phyloP scores from a whole-genome alignment of 2,797 vertebrate genomes.

The Perodicticus potto region DNA sequence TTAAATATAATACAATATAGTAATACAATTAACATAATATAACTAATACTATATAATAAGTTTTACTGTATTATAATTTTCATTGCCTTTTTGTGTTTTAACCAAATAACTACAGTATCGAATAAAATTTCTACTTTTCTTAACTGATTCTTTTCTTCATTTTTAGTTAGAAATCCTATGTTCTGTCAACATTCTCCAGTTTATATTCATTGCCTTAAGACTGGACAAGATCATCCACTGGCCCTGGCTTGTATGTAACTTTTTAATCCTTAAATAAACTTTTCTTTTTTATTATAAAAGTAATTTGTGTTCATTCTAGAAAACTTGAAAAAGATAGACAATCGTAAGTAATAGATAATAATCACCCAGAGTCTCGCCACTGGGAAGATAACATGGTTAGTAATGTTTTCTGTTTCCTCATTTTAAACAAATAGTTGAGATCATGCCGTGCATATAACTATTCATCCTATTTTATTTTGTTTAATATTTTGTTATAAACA shows the following conservation, averaged over 20 bases:
- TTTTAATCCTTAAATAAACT: constrained; percentile 58
- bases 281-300: constrained; percentile 55
- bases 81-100: constrained; percentile 31
- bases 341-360: constrained; percentile 18
- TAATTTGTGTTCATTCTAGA: constrained; percentile 41
- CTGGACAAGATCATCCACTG: constrained; percentile 97
- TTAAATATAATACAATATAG: no score
- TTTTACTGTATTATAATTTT: background rate
- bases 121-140: constrained; percentile 40
- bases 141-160: constrained; percentile 75
- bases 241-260: constrained; percentile 96
- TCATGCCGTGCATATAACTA: background rate
- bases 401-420: background rate
- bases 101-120: background rate
- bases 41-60: background rate
- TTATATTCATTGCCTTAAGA: constrained; percentile 99
- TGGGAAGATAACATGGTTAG: background rate
- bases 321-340: constrained; percentile 40
- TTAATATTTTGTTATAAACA: background rate
- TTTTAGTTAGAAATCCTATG: constrained; percentile 98
- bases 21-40: no score
- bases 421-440: background rate
- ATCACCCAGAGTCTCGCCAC: background rate
- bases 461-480: background rate
- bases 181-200: constrained; percentile 99